Percentiles rank a stretch among this genome's conserved stretches.
These are phyloP conservation scores for Epinephelus fuscoguttatus DNA, from an alignment of 2,113 vertebrate genomes.

Conservation along the genomic window DNA sequence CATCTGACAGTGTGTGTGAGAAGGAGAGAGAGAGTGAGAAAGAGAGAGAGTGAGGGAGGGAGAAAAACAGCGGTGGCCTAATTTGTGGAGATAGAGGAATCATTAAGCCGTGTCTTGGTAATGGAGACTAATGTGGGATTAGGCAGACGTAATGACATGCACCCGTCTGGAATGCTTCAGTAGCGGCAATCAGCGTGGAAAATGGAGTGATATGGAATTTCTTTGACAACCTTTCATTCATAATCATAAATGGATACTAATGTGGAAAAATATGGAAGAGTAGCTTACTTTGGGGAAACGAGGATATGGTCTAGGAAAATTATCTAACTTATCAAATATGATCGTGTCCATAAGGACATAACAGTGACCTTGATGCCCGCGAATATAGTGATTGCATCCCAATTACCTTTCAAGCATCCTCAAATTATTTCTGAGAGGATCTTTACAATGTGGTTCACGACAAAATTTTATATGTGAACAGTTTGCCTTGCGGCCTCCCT, in stretches of 20 bases:
- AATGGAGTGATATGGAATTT: constrained; percentile 72
- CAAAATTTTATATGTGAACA: background rate
- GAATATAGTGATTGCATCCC: background rate
- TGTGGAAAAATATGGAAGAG: constrained; percentile 61
- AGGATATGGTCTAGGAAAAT: constrained; percentile 47
- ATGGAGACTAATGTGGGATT: constrained; percentile 74
- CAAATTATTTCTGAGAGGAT: background rate
- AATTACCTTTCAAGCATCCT: background rate
- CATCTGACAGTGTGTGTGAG: background rate
- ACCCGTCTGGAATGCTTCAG: constrained; percentile 64
- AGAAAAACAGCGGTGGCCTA: constrained; percentile 21
- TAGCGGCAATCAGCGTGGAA: constrained; percentile 67
- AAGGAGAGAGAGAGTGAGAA: background rate
- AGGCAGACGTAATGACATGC: constrained; percentile 52
- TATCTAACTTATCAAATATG: constrained; percentile 43
- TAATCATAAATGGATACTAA: constrained; percentile 53
- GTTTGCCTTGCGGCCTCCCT: background rate
- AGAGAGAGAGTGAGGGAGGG: background rate
- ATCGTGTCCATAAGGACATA: constrained; percentile 10
- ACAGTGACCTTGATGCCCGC: background rate
- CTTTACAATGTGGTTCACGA: background rate
- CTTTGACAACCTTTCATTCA: constrained; percentile 66
- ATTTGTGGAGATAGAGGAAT: constrained; percentile 62
- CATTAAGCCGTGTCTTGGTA: constrained; percentile 51
- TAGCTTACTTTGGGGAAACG: constrained; percentile 40